Conservation (phyloP, 2,888 invertebrate genomes). For the Nymphalis c-album region DNA sequence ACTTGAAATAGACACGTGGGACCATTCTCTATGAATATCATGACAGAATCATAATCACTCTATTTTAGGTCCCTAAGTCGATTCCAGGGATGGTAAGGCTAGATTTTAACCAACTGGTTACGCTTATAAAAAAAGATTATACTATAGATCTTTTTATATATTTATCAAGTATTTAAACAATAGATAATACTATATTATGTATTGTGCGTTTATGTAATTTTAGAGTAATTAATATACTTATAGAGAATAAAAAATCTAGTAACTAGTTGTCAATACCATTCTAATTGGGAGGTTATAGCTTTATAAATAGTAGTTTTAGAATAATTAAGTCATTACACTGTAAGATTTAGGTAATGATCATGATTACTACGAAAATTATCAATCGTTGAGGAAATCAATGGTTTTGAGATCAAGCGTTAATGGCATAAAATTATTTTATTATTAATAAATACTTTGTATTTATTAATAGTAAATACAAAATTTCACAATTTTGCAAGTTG, state of each 20-base stretch:
- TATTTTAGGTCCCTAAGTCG: conserved; percentile 53
- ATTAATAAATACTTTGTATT: too few relatives aligned
- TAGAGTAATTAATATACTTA: conserved; percentile 35
- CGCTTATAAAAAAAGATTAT: conserved; percentile 73
- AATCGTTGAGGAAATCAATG: background rate
- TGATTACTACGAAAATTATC: background rate
- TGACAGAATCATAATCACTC: conserved; percentile 72
- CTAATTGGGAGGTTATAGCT: conserved; percentile 84
- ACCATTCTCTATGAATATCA: conserved; percentile 78
- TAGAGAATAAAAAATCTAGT: conserved; percentile 23
- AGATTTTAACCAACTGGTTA: conserved; percentile 72
- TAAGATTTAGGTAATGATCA: conserved; percentile 24
- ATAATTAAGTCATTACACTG: conserved; percentile 28
- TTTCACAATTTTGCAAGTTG: too few relatives aligned
- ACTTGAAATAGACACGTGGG: conserved; percentile 71
- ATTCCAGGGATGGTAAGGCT: conserved; percentile 68
- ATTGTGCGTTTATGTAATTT: conserved; percentile 54
- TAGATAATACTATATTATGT: conserved; percentile 57
- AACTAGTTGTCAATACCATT: conserved; percentile 44
- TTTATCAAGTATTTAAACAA: conserved; percentile 67
- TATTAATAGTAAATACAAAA: too few relatives aligned
- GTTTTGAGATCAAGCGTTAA: background rate
- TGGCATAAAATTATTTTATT: background rate
- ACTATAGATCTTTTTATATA: conserved; percentile 73
- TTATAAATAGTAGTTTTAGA: conserved; percentile 80